Evolutionary conservation across 2,888 invertebrate genomes (phyloP).

Genomic region (Mamestra brassicae): DNA sequence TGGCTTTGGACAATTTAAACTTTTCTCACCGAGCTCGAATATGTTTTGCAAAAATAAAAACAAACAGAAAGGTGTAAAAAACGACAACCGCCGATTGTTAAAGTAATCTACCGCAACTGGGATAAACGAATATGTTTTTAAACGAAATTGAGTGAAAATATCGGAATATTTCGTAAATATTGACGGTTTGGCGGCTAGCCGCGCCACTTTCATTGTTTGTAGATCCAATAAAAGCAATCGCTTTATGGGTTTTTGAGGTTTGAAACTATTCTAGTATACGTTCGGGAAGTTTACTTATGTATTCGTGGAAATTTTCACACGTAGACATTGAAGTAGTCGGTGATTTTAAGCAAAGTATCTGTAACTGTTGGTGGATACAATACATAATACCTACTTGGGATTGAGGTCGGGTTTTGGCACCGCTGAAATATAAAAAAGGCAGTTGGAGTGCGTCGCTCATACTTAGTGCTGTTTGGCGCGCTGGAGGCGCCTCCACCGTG

Average conservation of each 20-base stretch:
- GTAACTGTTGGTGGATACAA: background rate
- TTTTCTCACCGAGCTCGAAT: background rate
- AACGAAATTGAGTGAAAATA: slow-evolving; percentile 11
- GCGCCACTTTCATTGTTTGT: slow-evolving; percentile 12
- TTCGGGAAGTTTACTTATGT: background rate
- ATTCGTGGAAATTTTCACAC: background rate
- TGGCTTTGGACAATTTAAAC: background rate
- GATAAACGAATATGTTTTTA: slow-evolving; percentile 5
- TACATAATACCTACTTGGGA: slow-evolving; percentile 15
- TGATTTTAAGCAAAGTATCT: slow-evolving; percentile 1
- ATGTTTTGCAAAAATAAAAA: background rate
- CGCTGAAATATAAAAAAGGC: slow-evolving; percentile 36
- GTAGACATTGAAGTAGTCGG: background rate
- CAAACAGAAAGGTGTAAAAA: background rate
- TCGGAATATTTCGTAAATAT: slow-evolving; percentile 20
- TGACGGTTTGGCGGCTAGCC: background rate
- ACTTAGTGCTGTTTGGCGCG: slow-evolving; percentile 43
- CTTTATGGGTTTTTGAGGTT: background rate
- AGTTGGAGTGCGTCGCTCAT: slow-evolving; percentile 43
- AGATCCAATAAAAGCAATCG: slow-evolving; percentile 10
- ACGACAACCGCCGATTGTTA: background rate
- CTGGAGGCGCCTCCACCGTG: slow-evolving; percentile 50
- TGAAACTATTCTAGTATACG: background rate
- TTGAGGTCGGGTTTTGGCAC: slow-evolving; percentile 35
- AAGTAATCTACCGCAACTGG: background rate